Evolutionary conservation across 2,888 invertebrate genomes (phyloP).

Genomic region (Ectobius pallidus): DNA sequence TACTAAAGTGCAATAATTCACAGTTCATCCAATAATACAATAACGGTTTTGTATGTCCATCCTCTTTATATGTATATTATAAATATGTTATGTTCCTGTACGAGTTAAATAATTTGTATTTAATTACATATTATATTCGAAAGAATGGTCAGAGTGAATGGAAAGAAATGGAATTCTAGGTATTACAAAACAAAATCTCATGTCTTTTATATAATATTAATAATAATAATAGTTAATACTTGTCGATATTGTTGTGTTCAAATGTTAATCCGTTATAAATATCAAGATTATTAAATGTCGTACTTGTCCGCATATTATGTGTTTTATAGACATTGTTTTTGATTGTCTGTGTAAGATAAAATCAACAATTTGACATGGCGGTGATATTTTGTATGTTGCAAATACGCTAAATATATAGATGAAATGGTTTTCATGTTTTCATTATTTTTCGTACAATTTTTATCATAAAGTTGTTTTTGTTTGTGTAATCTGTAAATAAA

Average conservation of each 20-base stretch:
- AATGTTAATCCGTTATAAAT: conserved; percentile 30
- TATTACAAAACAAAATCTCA: conserved; percentile 28
- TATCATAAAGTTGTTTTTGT: conserved; percentile 41
- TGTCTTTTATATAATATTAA: conserved; percentile 26
- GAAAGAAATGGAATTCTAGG: not conserved
- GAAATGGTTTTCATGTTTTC: conserved; percentile 14
- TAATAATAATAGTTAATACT: conserved; percentile 26
- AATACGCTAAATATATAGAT: conserved; percentile 26
- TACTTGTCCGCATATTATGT: conserved; percentile 28
- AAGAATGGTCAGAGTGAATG: not conserved
- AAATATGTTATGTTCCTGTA: no score
- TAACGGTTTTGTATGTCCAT: no score
- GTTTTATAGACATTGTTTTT: conserved; percentile 31
- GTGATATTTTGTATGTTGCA: conserved; percentile 30
- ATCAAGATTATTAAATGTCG: conserved; percentile 33
- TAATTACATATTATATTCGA: no score
- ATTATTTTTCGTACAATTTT: conserved; percentile 34
- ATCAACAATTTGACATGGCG: conserved; percentile 27
- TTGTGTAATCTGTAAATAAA: conserved; percentile 51
- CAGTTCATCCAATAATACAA: no score
- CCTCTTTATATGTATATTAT: no score
- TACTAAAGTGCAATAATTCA: no score
- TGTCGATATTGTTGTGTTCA: conserved; percentile 32
- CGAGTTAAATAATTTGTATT: no score
- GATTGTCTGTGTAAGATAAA: conserved; percentile 21